Conservation (phyloP, 1,140 invertebrate species). For the Marisa cornuarietis region DNA sequence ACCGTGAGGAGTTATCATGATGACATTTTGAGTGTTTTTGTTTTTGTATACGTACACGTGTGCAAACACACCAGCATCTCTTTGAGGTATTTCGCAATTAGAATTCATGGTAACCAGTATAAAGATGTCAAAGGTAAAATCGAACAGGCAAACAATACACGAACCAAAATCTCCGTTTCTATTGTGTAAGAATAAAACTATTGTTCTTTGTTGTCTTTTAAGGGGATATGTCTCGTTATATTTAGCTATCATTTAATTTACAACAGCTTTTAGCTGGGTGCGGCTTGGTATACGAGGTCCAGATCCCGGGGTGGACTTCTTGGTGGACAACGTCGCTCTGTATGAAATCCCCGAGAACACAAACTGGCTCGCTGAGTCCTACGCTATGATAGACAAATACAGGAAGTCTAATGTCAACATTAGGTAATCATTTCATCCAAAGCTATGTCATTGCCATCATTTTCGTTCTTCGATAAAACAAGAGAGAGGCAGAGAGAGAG, state of each 20-base stretch:
- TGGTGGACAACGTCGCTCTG: constrained; percentile 33
- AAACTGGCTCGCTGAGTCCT: constrained; percentile 31
- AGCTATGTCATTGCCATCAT: background rate
- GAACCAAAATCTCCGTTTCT: too few species aligned
- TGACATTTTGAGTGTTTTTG: too few species aligned
- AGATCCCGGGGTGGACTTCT: constrained; percentile 32
- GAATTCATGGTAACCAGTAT: too few species aligned
- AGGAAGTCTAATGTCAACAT: constrained; percentile 8
- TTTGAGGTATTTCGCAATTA: too few species aligned
- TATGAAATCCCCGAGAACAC: constrained; percentile 26
- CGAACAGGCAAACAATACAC: too few species aligned
- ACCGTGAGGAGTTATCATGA: too few species aligned
- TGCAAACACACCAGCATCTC: too few species aligned
- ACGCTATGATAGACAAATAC: background rate
- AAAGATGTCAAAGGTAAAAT: too few species aligned
- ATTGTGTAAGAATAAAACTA: too few species aligned
- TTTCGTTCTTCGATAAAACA: background rate
- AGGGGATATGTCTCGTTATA: too few species aligned
- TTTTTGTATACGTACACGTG: too few species aligned
- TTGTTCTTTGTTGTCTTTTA: too few species aligned
- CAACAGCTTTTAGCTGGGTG: background rate
- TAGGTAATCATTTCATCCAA: constrained; percentile 11
- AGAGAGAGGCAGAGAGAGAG: background rate
- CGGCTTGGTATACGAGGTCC: constrained; percentile 20
- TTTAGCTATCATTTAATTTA: background rate